Evolutionary conservation across 2,113 vertebrate genomes (phyloP).

Genomic region (Clarias batrachus): DNA sequence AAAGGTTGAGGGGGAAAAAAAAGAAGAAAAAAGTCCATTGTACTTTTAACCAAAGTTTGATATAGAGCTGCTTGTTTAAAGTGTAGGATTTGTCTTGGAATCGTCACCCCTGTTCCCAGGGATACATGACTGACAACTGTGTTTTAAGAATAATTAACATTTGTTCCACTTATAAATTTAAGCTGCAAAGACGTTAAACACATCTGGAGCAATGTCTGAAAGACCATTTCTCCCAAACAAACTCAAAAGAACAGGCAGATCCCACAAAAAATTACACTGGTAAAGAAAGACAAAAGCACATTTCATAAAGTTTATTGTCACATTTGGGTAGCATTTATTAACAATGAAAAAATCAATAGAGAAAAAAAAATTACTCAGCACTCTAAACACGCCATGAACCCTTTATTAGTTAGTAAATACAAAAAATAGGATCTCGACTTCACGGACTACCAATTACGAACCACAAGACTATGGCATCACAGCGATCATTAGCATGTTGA

Average conservation of each 20-base stretch:
- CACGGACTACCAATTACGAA: conserved; percentile 1
- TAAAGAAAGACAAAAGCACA: conserved; percentile 99
- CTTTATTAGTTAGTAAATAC: conserved; percentile 52
- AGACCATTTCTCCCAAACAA: background rate
- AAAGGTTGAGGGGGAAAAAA: background rate
- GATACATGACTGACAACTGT: background rate
- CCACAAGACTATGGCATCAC: background rate
- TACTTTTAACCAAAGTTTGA: conserved; percentile 14
- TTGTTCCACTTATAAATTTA: background rate
- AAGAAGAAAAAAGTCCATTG: background rate
- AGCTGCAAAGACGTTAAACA: background rate
- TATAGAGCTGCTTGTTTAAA: background rate
- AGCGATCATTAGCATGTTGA: background rate
- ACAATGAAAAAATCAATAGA: conserved; percentile 80
- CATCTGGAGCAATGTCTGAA: conserved; percentile 11
- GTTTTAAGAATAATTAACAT: conserved; percentile 6
- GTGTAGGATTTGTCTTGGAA: background rate
- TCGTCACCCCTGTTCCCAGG: background rate
- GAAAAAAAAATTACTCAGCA: conserved; percentile 67
- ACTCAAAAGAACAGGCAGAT: conserved; percentile 51
- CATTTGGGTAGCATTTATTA: conserved; percentile 90
- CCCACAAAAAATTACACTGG: conserved; percentile 82
- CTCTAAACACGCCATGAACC: conserved; percentile 65
- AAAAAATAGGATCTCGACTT: conserved; percentile 28
- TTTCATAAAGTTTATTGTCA: conserved; percentile 99